A percentile compares a stretch with the other conserved stretches of the same genome.
phyloP scores from a whole-genome alignment of 2,888 invertebrate genomes.

The Pachymerium ferrugineum region DNA sequence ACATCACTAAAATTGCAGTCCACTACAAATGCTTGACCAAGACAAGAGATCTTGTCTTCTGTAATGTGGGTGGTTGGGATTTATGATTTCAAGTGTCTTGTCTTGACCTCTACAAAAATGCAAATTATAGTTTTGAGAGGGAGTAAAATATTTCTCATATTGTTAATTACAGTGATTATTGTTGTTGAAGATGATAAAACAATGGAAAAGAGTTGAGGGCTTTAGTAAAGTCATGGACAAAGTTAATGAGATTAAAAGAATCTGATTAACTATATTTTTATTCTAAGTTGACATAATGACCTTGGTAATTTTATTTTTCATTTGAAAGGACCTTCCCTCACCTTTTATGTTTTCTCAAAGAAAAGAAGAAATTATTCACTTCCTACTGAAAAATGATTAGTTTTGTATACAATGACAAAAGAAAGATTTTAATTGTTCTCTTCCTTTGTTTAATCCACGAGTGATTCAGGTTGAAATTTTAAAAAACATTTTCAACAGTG shows the following conservation, averaged over 20 bases:
- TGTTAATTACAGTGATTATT: background rate
- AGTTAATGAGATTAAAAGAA: too few species aligned
- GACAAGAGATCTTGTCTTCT: too few species aligned
- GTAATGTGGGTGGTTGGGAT: background rate
- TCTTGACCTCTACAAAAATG: background rate
- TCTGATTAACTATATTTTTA: too few species aligned
- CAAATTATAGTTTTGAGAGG: background rate
- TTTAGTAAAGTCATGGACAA: too few species aligned
- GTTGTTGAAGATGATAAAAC: too few species aligned
- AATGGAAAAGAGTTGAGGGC: too few species aligned
- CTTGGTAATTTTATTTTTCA: background rate
- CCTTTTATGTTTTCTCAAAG: background rate
- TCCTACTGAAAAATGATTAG: background rate
- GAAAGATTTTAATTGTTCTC: background rate
- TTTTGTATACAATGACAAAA: background rate
- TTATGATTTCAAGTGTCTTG: background rate
- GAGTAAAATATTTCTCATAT: background rate
- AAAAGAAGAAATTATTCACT: background rate
- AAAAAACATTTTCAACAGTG: too few species aligned
- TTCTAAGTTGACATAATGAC: background rate
- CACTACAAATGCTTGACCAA: too few species aligned
- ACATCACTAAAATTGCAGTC: too few species aligned
- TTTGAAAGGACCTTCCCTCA: background rate
- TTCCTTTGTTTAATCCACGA: background rate
- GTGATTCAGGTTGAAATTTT: background rate